phyloP scores from a whole-genome alignment of 2,888 invertebrate genomes.

The Incurvaria masculella region DNA sequence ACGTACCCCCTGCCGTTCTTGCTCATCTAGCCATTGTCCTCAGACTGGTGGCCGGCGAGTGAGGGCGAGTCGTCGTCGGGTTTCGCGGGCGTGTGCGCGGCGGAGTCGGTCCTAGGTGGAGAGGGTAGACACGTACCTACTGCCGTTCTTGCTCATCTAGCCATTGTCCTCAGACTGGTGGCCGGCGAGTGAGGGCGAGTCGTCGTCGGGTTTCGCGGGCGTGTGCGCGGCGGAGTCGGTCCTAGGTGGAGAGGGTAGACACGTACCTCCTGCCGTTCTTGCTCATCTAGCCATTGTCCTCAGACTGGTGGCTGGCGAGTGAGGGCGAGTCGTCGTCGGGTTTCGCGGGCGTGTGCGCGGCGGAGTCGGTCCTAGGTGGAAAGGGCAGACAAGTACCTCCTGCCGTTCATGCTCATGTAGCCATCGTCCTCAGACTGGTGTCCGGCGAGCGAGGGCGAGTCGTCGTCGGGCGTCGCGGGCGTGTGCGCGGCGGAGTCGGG shows the following conservation, averaged over 20 bases:
- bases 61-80: conserved; percentile 71
- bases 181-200: conserved; percentile 75
- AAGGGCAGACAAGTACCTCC: no score
- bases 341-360: no score
- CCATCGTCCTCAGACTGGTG: conserved; percentile 90
- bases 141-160: conserved; percentile 90
- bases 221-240: conserved; percentile 53
- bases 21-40: conserved; percentile 92
- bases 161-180: conserved; percentile 90
- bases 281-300: no score
- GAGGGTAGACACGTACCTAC: conserved; percentile 19
- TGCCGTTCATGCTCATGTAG: conserved; percentile 90
- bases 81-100: conserved; percentile 53
- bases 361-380: no score
- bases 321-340: no score
- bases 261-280: no score
- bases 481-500: conserved; percentile 39
- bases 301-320: no score
- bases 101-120: conserved; percentile 44
- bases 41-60: conserved; percentile 78
- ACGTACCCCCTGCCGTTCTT: conserved; percentile 65
- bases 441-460: conserved; percentile 75
- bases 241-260: conserved; percentile 35
- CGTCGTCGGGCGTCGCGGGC: conserved; percentile 57
- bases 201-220: conserved; percentile 57